These are phyloP conservation scores for Anarrhichthys ocellatus DNA, from an alignment of 2,113 vertebrate genomes.

Conservation along the genomic window DNA sequence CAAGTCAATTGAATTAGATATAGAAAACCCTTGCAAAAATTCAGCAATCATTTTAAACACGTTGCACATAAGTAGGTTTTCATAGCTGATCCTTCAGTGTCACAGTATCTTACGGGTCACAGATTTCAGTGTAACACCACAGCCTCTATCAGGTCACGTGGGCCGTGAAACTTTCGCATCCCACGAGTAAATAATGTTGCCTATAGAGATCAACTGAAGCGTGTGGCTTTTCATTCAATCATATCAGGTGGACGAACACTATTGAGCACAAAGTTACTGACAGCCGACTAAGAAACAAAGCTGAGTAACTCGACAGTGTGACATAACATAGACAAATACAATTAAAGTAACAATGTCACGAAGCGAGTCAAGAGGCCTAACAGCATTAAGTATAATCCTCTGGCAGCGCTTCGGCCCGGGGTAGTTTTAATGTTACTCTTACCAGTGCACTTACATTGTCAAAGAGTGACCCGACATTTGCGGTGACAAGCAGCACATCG, in stretches of 20 bases:
- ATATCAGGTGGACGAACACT: background rate
- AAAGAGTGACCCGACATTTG: conserved; percentile 87
- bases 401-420: background rate
- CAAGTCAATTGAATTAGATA: background rate
- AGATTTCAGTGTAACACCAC: background rate
- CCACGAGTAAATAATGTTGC: background rate
- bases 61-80: background rate
- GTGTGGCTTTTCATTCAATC: background rate
- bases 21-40: background rate
- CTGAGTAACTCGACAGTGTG: background rate
- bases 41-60: background rate
- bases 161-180: background rate
- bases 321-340: background rate
- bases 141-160: conserved; percentile 9
- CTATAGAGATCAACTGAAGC: background rate
- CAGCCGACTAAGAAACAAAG: background rate
- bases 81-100: background rate
- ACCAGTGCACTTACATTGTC: conserved; percentile 83
- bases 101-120: background rate
- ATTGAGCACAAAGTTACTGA: background rate
- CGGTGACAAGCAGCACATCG: conserved; percentile 84
- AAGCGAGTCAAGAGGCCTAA: background rate
- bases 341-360: background rate
- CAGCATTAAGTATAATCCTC: conserved; percentile 19
- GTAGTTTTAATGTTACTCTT: background rate